Evolutionary conservation across 2,888 invertebrate species (phyloP), one percentile per base, ranked within the genome.

Genomic region (Ceratothoa steindachneri): DNA sequence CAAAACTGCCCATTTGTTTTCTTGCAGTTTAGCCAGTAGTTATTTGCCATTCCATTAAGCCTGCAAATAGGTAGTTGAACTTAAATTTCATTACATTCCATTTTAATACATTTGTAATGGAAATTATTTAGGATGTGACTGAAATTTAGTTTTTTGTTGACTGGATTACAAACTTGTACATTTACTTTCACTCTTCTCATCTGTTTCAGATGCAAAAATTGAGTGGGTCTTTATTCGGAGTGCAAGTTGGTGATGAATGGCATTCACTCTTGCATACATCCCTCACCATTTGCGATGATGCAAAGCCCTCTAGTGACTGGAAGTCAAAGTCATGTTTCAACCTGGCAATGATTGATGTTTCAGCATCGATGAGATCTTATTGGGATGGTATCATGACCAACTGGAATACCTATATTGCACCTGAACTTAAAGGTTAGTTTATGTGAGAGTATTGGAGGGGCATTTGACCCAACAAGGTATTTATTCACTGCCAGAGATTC

Each of bases 341-440:
- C 51, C 51, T 77, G 7, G 29, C 53, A 0, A 73, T 77, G 77
- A 64, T 69, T 2, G 77, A 77, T 28, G 72, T 71, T 1, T 73
- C 73, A 3, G 72, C 30, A 0, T 75, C 75, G 22, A 75, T 75
- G 75, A 55, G 0, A 9, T 9, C n/a, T 0, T 67, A 30, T 22
- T 77, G 73, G 73, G 12, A 64, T 2, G 3, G 1, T 19, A 31
- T 77, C 7, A 5, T 60, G 19, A 19, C 67, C 0, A 22, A 52
- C n/a, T 77, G 76, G 76, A 77, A 77, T 52, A 64, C 19, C 1
- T 28, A 27, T 30, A 52, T 77, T 22, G 60, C 73, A 9, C 72
- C 75, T 2, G 24, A 12, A 24, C 55, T 76, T 1, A 67, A 9
- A 29, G 75, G 75, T 68, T 3, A 15, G 66, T 28, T 19, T 19